A percentile compares a stretch with the other conserved stretches of the same genome.
These are phyloP conservation scores for Centroberyx gerrardi DNA, from an alignment of 2,797 vertebrate species.

Conservation along the genomic window DNA sequence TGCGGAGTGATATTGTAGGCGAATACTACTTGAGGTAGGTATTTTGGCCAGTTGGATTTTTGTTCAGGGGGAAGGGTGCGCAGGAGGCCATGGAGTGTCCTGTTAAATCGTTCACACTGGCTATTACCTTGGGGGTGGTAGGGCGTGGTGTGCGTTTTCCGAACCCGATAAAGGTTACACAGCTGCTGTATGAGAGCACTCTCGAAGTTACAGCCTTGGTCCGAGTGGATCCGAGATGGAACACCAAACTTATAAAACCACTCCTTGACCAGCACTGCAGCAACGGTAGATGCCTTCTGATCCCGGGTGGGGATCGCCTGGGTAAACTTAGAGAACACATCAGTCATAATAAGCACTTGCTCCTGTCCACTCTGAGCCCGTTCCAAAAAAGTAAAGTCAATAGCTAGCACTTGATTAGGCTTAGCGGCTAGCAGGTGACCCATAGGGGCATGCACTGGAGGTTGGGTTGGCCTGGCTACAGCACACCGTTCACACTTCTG, in stretches of 20 bases:
- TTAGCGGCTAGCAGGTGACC: not conserved
- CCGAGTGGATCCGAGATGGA: not conserved
- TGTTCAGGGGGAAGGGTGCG: not conserved
- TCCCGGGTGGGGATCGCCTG: constrained; percentile 17
- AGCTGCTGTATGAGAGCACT: not conserved
- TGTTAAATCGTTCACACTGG: constrained; percentile 16
- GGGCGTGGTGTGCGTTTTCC: not conserved
- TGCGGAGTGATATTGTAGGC: too few relatives aligned
- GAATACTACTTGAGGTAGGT: too few relatives aligned
- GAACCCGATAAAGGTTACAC: not conserved
- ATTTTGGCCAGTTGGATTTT: not conserved
- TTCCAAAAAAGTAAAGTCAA: constrained; percentile 9
- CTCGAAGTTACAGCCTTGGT: constrained; percentile 4
- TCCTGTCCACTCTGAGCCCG: not conserved
- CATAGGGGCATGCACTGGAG: not conserved
- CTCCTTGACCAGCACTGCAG: not conserved
- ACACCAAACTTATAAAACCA: constrained; percentile 6
- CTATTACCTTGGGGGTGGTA: constrained; percentile 3
- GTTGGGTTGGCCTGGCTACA: not conserved
- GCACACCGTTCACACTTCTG: constrained; percentile 8
- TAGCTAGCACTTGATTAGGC: not conserved
- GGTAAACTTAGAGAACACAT: constrained; percentile 24
- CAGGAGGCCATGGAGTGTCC: constrained; percentile 5
- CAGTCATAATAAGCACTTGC: not conserved
- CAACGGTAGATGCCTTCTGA: not conserved